phyloP scores from a whole-genome alignment of 2,888 invertebrate genomes.

The Hemistola chrysoprasaria region DNA sequence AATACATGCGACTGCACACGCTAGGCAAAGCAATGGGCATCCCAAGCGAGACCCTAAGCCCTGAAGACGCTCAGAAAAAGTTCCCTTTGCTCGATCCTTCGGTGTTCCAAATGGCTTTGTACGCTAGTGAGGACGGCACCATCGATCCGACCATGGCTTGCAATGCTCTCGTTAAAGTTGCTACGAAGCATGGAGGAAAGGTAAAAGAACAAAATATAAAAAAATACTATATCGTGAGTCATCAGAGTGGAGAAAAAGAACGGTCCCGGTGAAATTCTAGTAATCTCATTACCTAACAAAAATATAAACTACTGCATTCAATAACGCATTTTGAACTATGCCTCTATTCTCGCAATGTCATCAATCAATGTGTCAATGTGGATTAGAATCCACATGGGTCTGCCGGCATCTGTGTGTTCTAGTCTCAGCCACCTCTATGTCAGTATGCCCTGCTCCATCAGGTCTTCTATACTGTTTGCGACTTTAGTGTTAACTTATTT shows the following conservation, averaged over 20 bases:
- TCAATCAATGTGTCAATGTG: no score
- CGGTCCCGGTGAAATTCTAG: no score
- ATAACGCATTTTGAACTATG: no score
- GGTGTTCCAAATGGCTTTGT: constrained; percentile 89
- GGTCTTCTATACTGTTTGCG: no score
- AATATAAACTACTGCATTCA: no score
- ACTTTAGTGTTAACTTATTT: neutral
- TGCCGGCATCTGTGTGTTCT: no score
- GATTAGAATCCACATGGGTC: no score
- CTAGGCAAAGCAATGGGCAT: constrained; percentile 90
- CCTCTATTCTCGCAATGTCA: no score
- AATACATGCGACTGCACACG: constrained; percentile 91
- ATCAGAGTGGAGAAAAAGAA: neutral
- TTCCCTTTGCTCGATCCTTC: constrained; percentile 90
- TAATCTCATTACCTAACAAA: no score
- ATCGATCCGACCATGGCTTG: constrained; percentile 93
- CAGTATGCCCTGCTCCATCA: no score
- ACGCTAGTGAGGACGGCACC: constrained; percentile 90
- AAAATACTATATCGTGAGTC: neutral
- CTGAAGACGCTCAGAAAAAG: constrained; percentile 87
- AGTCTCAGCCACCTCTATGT: no score
- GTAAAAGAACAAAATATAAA: constrained; percentile 56
- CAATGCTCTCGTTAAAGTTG: constrained; percentile 87
- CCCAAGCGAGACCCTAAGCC: constrained; percentile 87
- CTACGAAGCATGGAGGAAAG: constrained; percentile 86